Evolutionary conservation across 1,140 invertebrate species (phyloP).

Genomic region (Ridgeia piscesae): DNA sequence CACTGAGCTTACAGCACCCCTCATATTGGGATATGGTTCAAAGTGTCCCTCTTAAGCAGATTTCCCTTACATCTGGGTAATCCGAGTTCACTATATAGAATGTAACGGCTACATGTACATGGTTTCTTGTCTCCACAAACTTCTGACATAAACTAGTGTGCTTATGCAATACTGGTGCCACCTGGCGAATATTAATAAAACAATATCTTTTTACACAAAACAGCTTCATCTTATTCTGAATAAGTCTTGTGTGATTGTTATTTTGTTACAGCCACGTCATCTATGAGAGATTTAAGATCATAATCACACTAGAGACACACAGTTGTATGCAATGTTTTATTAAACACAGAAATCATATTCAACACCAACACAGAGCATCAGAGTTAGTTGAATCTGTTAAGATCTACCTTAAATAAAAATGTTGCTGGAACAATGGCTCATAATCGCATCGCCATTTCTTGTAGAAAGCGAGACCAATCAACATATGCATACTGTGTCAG

Average conservation of each 20-base stretch:
- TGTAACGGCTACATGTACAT: too few species aligned
- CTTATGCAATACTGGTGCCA: background rate
- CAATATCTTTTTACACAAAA: background rate
- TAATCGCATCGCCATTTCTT: background rate
- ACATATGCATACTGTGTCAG: background rate
- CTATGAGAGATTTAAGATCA: background rate
- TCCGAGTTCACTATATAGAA: too few species aligned
- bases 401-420: background rate
- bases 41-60: too few species aligned
- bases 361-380: background rate
- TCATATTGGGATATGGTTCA: too few species aligned
- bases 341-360: slow-evolving; percentile 6
- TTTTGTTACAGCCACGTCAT: background rate
- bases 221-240: background rate
- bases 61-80: too few species aligned
- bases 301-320: background rate
- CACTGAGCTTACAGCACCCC: too few species aligned
- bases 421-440: background rate
- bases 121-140: background rate
- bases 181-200: background rate
- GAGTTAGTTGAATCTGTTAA: background rate
- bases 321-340: background rate
- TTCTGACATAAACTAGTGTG: background rate
- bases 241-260: background rate
- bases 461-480: background rate